These are phyloP conservation scores for Hydropotes inermis DNA, from an alignment of 2,113 vertebrate species.

Conservation along the genomic window DNA sequence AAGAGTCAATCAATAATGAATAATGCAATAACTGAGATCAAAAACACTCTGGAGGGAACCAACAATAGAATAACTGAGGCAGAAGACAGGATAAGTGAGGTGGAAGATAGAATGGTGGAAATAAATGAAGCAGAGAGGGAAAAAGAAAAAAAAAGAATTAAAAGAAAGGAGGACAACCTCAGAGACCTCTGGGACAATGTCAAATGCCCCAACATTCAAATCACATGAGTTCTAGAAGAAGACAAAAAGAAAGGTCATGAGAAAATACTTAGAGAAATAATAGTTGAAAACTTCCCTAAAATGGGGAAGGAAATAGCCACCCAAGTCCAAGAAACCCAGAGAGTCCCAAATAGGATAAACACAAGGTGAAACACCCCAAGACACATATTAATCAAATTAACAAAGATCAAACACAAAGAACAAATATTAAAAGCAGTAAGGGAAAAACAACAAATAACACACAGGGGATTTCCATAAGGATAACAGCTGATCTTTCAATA, in stretches of 20 bases:
- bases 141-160: background rate
- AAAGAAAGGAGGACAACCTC: background rate
- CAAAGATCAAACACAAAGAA: background rate
- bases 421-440: background rate
- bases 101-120: no score
- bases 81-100: no score
- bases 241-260: background rate
- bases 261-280: background rate
- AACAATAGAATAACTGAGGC: no score
- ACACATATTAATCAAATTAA: background rate
- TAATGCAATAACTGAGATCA: no score
- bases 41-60: no score
- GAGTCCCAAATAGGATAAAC: background rate
- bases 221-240: background rate
- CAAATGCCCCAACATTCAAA: background rate
- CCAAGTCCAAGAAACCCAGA: background rate
- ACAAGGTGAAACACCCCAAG: fast-evolving
- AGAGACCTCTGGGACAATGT: background rate
- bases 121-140: background rate
- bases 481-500: background rate
- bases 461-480: background rate
- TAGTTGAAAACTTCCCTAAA: background rate
- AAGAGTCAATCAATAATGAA: no score
- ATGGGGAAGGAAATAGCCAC: background rate
- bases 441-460: background rate